These are phyloP conservation scores for Formica exsecta DNA, from an alignment of 1,140 invertebrate species.

Conservation along the genomic window DNA sequence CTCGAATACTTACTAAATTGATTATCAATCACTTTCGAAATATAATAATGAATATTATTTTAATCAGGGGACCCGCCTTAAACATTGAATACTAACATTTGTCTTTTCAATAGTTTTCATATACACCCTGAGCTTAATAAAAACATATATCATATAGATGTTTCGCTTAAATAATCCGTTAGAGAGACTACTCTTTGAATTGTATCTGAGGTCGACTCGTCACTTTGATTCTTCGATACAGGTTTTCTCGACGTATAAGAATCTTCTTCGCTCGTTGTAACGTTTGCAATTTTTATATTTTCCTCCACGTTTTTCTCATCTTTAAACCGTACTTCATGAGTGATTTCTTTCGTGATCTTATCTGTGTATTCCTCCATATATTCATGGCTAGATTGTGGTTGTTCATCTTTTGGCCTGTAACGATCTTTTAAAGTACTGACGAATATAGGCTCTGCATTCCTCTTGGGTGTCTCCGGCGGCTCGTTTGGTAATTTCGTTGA, in stretches of 20 bases:
- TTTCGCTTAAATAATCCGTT: conserved; percentile 56
- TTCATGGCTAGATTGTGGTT: conserved; percentile 11
- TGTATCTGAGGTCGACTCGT: neutral
- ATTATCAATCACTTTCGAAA: conserved; percentile 16
- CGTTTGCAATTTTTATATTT: neutral
- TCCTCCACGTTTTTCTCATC: neutral
- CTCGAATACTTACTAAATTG: conserved; percentile 45
- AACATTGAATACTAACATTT: conserved; percentile 10
- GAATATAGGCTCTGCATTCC: conserved; percentile 79
- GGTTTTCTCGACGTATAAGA: neutral
- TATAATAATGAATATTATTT: conserved; percentile 51
- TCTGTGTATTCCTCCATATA: neutral
- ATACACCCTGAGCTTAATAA: neutral
- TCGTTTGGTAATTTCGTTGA: conserved; percentile 47
- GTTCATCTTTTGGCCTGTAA: conserved; percentile 56
- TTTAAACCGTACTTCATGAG: conserved; percentile 52
- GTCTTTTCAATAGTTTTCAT: conserved; percentile 36
- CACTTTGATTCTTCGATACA: neutral
- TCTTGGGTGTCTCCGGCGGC: conserved; percentile 76
- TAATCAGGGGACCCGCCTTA: neutral
- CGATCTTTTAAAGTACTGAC: conserved; percentile 71
- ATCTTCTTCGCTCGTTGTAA: neutral
- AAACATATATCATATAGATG: conserved; percentile 67
- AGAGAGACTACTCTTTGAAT: conserved; percentile 56
- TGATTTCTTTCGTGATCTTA: conserved; percentile 30